A percentile compares a stretch with the other conserved stretches of the same genome.
phyloP scores from a whole-genome alignment of 2,113 vertebrate genomes.

The Barnardius zonarius region DNA sequence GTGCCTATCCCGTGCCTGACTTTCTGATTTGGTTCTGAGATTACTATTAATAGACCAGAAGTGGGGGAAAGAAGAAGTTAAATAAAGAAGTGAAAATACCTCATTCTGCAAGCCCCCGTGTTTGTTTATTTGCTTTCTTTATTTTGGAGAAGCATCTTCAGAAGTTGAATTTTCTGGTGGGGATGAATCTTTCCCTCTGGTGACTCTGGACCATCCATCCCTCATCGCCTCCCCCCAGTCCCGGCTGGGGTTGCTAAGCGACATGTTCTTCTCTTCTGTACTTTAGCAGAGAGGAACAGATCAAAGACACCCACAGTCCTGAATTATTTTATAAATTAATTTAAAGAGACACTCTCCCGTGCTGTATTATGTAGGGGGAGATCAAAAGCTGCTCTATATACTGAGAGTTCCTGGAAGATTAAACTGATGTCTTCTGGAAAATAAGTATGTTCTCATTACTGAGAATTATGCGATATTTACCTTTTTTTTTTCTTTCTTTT shows the following conservation, averaged over 20 bases:
- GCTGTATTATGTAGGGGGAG: background rate
- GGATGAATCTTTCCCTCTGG: slow-evolving; percentile 40
- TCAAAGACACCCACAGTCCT: slow-evolving; percentile 67
- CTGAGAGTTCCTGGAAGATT: background rate
- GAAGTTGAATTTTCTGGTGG: slow-evolving; percentile 30
- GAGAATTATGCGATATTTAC: background rate
- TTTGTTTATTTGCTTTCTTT: background rate
- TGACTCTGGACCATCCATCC: slow-evolving; percentile 63
- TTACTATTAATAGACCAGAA: background rate
- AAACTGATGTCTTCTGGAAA: background rate
- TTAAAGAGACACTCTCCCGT: slow-evolving; percentile 50
- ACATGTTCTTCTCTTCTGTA: slow-evolving; percentile 68
- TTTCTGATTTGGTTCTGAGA: background rate
- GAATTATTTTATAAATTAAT: slow-evolving; percentile 67
- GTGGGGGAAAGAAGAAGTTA: background rate
- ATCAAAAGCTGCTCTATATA: slow-evolving; percentile 2
- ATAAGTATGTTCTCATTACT: background rate
- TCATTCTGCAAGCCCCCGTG: background rate
- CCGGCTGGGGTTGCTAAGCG: slow-evolving; percentile 70
- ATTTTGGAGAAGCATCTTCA: slow-evolving; percentile 36
- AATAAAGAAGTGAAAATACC: background rate
- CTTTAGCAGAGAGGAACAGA: slow-evolving; percentile 56
- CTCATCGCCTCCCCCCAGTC: background rate
- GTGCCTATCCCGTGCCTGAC: background rate
- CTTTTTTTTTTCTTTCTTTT: background rate